Base-by-base conservation (phyloP, 2,113 vertebrate species). In the Caranx melampygus region DNA sequence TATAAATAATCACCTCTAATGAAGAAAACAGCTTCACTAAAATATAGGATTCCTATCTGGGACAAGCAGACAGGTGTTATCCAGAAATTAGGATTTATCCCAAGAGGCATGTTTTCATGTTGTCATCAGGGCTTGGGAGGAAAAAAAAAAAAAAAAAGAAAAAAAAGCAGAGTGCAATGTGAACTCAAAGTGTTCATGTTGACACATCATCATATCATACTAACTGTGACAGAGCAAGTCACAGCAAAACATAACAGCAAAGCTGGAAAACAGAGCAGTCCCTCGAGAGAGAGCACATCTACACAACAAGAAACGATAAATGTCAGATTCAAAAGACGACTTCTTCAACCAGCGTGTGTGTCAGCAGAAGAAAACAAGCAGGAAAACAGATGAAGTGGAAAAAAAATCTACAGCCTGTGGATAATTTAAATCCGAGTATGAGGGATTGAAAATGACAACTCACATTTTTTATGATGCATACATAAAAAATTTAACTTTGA, bases 31-130 rank as follows among this genome's bases (percentile, higher is more conserved):
- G 12, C 34, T 63, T 62, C 16, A 55, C 10, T 16, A 57, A 26
- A 62, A 26, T 0, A 11, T 16, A 0, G 16, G 13, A 18, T 21
- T 35, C 5, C 31, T 62, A 21, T 82, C 63, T 70, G 37, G 40
- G 59, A 61, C 62, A 79, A 70, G 79, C 62, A 84, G 47, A 65
- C 40, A 79, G 58, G 52, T 69, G 26, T 54, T 66, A 31, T 26
- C 4, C 12, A 49, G 54, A 49, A 71, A 55, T 12, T 47, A 26
- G 44, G 73, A 72, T 77, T 77, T 82, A 82, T 34, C 68, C 80
- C 85, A 47, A 58, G 73, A 79, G 85, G 37, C 55, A 62, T 20
- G 20, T 76, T 72, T 72, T 60, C 44, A 72, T 61, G 61, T 73
- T 59, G 0, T 82, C 68, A 14, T 82, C 68, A 14, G 35, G n/a